Conservation (phyloP, 2,113 vertebrate species). For the Alethe diademata region DNA sequence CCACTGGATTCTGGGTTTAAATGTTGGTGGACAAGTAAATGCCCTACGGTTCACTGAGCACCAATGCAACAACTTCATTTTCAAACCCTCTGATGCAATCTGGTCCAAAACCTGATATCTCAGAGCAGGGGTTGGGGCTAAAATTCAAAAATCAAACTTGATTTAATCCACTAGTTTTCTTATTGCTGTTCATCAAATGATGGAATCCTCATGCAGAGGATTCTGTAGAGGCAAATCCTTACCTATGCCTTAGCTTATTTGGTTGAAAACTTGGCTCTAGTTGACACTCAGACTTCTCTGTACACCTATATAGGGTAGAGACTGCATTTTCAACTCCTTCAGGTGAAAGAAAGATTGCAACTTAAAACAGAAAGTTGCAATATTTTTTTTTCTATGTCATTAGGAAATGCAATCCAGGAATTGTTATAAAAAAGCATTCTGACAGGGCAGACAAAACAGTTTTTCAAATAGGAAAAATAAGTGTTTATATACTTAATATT, state of each 20-base stretch:
- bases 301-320: background rate
- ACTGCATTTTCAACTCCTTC: background rate
- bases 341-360: background rate
- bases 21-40: background rate
- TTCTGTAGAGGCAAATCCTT: background rate
- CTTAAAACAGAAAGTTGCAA: background rate
- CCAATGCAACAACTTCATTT: background rate
- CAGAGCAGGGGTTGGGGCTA: background rate
- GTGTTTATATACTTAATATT: background rate
- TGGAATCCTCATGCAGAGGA: background rate
- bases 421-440: background rate
- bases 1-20: background rate
- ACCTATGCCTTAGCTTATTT: background rate
- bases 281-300: background rate
- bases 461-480: background rate
- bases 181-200: background rate
- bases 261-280: background rate
- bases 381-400: background rate
- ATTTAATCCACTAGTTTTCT: background rate
- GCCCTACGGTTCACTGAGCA: background rate
- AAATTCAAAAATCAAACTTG: background rate
- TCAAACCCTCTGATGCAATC: background rate
- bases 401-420: background rate
- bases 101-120: background rate
- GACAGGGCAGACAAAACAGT: background rate